Evolutionary conservation across 2,113 vertebrate species (phyloP), one percentile per base, ranked within the genome.

Genomic region (Suricata suricatta): DNA sequence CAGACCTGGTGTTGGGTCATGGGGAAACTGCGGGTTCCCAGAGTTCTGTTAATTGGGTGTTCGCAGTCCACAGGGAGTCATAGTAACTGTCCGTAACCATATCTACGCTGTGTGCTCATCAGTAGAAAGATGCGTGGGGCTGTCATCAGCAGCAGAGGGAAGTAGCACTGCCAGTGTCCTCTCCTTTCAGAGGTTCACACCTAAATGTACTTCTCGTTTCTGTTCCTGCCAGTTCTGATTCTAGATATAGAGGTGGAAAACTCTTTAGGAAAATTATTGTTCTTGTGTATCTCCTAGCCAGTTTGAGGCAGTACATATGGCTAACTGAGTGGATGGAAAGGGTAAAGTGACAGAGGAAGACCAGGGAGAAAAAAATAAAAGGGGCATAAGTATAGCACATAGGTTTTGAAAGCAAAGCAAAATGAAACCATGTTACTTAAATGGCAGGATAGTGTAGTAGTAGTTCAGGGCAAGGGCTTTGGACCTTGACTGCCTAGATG

Each of bases 391-490:
- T 68, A 27, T 13, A 93, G 19, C 25, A 88, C 17, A 33, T 33
- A 74, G 33, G 52, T 90, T 85, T 81, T 3, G 35, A 92, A 64
- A 95, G 69, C 33, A 90, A 90, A 93, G 54, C 68, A 83, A 79
- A 95, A 44, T 47, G 47, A 47, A 92, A 71, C 19, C 14, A 27
- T 41, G 27, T 81, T 74, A 85, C 21, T 91, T 66, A 79, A 80
- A 52, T 60, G 19, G 38, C 38, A 63, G 35, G 33, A 10, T 27
- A 31, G 7, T 54, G 21, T 17, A 83, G 10, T 17, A 83, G 10
- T n/a, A 84, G 57, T n/a, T 77, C 4, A 38, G 29, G 76, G 80
- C 33, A 64, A 92, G 66, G 63, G 44, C 76, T 72, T 69, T 66
- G 41, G n/a, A 41, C 64, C 16, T 31, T 2, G 38, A 38, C 44